phyloP scores from a whole-genome alignment of 35 echinoderm and acorn worm genomes.

The Heliocidaris erythrogramma region DNA sequence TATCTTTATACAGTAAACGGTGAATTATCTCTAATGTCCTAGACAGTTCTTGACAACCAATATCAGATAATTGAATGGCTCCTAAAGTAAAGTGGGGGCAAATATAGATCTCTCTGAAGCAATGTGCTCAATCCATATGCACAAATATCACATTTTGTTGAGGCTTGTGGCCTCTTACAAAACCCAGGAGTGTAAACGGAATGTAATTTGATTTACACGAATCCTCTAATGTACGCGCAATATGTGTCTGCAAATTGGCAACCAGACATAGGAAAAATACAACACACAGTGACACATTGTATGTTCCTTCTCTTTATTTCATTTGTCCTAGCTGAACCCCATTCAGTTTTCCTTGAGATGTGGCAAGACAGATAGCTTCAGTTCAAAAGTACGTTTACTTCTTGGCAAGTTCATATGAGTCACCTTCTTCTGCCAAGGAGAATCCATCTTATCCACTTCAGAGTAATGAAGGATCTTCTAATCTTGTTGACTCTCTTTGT shows the following conservation, averaged over 20 bases:
- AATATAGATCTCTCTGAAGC: background rate
- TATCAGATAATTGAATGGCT: no score
- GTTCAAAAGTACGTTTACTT: constrained; percentile 3
- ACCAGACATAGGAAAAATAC: background rate
- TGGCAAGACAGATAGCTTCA: background rate
- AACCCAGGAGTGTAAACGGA: background rate
- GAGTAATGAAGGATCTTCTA: background rate
- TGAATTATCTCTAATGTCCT: no score
- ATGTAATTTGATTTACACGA: background rate
- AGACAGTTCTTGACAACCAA: no score
- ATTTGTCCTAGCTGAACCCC: background rate
- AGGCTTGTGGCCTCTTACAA: background rate
- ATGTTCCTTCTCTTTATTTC: background rate
- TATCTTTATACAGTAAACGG: no score
- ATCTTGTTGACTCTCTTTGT: background rate
- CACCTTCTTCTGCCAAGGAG: background rate
- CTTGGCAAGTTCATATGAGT: background rate
- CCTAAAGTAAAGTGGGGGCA: no score
- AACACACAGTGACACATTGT: constrained; percentile 3
- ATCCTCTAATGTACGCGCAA: background rate
- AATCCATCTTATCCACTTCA: background rate
- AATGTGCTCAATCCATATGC: background rate
- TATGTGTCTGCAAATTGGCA: background rate
- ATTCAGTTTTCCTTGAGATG: background rate
- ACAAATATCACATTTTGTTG: background rate